These are phyloP conservation scores for Drosophila tripunctata DNA, from an alignment of 2,888 invertebrate species.

Conservation along the genomic window DNA sequence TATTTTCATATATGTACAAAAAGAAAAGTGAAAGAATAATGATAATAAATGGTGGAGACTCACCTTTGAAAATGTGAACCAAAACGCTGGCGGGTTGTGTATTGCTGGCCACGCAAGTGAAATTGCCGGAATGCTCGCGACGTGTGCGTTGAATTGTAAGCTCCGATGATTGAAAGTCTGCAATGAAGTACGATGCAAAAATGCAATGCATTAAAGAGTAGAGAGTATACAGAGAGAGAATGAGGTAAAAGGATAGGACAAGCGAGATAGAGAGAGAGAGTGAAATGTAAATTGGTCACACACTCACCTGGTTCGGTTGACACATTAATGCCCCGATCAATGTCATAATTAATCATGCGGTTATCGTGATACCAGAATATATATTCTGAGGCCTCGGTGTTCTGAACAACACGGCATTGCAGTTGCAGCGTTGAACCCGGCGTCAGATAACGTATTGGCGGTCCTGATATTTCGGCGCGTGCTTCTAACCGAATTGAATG, in stretches of 20 bases:
- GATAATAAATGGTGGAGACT: constrained; percentile 78
- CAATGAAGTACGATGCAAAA: constrained; percentile 32
- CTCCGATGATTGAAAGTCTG: constrained; percentile 85
- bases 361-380: constrained; percentile 95
- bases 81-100: constrained; percentile 94
- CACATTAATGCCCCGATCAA: constrained; percentile 93
- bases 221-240: neutral
- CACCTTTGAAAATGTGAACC: constrained; percentile 95
- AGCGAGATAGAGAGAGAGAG: neutral
- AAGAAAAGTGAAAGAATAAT: constrained; percentile 7
- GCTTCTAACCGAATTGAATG: constrained; percentile 87
- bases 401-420: constrained; percentile 92
- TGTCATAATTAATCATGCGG: constrained; percentile 96
- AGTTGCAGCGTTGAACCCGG: constrained; percentile 93
- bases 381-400: constrained; percentile 93
- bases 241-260: neutral
- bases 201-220: constrained; percentile 22
- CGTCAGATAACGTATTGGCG: constrained; percentile 93
- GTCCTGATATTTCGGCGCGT: constrained; percentile 93
- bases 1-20: neutral
- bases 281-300: neutral
- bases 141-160: constrained; percentile 85
- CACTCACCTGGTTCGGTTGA: constrained; percentile 91
- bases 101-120: constrained; percentile 95
- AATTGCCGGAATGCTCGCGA: constrained; percentile 92